Conservation (phyloP, 2,888 invertebrate species). For the Mermis nigrescens region DNA sequence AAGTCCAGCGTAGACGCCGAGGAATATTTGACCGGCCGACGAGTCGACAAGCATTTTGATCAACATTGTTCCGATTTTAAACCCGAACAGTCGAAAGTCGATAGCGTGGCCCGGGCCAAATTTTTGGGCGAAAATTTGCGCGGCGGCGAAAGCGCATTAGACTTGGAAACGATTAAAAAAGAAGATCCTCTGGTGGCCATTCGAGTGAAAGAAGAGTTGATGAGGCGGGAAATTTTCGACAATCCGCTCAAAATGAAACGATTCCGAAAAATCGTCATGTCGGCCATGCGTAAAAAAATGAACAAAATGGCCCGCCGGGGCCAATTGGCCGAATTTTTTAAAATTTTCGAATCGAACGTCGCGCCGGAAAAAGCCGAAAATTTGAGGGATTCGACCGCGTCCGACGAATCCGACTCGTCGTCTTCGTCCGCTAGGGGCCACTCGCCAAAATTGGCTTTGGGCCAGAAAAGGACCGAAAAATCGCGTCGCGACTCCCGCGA, state of each 20-base stretch:
- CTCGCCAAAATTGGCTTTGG: background rate
- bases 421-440: background rate
- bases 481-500: background rate
- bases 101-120: background rate
- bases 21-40: slow-evolving; percentile 65
- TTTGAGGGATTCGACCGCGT: background rate
- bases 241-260: slow-evolving; percentile 78
- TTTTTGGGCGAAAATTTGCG: no score
- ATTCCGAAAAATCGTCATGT: slow-evolving; percentile 51
- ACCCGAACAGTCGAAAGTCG: background rate
- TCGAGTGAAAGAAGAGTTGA: slow-evolving; percentile 66
- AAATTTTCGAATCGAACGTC: no score
- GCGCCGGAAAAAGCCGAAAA: background rate
- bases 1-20: slow-evolving; percentile 50
- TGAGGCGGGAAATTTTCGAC: slow-evolving; percentile 58
- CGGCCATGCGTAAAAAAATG: slow-evolving; percentile 28
- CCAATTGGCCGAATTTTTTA: background rate
- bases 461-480: background rate
- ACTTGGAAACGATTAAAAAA: slow-evolving; percentile 39
- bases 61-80: background rate
- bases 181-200: slow-evolving; percentile 81
- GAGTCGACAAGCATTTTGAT: slow-evolving; percentile 55
- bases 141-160: slow-evolving; percentile 21
- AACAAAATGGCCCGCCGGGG: slow-evolving; percentile 18
- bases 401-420: background rate